Evolutionary conservation across 2,888 invertebrate genomes (phyloP).

Genomic region (Stenurella melanura): DNA sequence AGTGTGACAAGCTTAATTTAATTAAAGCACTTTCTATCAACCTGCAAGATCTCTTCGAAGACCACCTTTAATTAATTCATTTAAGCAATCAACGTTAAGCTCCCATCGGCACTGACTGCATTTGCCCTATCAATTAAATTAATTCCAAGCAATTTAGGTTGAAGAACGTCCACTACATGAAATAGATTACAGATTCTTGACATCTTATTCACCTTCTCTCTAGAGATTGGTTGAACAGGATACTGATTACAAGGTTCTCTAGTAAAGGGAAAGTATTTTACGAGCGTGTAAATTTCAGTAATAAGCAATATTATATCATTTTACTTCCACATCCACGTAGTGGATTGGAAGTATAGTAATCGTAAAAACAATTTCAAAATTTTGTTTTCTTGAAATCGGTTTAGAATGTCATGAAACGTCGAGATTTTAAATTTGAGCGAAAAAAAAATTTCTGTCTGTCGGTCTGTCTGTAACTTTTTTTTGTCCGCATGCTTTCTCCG

Average conservation of each 20-base stretch:
- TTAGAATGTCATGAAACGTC: too few relatives aligned
- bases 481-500: too few relatives aligned
- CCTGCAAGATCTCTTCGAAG: slow-evolving; percentile 38
- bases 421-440: too few relatives aligned
- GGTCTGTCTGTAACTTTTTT: too few relatives aligned
- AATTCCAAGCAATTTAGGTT: slow-evolving; percentile 20
- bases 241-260: background rate
- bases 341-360: too few relatives aligned
- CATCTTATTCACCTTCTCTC: slow-evolving; percentile 7
- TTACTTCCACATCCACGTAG: too few relatives aligned
- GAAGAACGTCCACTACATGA: slow-evolving; percentile 7
- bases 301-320: too few relatives aligned
- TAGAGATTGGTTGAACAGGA: background rate
- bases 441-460: too few relatives aligned
- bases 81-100: slow-evolving; percentile 50
- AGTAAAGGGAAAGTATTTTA: background rate
- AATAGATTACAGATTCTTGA: background rate
- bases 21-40: slow-evolving; percentile 35
- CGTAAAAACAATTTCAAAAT: too few relatives aligned
- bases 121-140: slow-evolving; percentile 24
- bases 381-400: too few relatives aligned
- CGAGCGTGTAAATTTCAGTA: too few relatives aligned
- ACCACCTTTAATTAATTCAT: slow-evolving; percentile 52
- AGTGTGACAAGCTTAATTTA: slow-evolving; percentile 33
- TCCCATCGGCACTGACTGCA: slow-evolving; percentile 46